Evolutionary conservation across 2,797 vertebrate species (phyloP).

Genomic region (Enteromius paludinosus): DNA sequence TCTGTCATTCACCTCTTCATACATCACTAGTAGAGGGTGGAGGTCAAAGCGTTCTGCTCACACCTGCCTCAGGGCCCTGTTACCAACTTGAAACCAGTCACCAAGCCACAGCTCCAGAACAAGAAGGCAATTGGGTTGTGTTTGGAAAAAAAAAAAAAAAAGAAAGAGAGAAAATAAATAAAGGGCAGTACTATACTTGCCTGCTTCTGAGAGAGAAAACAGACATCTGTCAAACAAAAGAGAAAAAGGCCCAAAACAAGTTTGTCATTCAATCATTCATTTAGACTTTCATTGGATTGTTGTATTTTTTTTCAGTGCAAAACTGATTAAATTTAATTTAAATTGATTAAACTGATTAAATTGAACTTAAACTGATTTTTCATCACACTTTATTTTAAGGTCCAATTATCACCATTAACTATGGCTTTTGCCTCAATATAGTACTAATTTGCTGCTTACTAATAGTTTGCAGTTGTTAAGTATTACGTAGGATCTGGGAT

Average conservation of each 20-base stretch:
- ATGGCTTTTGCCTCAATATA: not conserved
- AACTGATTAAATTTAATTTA: no score
- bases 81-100: conserved; percentile 32
- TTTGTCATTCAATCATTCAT: no score
- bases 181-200: not conserved
- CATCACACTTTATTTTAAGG: not conserved
- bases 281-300: not conserved
- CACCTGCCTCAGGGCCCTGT: conserved; percentile 36
- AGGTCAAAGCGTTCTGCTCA: conserved; percentile 43
- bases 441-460: not conserved
- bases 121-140: conserved; percentile 23
- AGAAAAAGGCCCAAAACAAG: not conserved
- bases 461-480: not conserved
- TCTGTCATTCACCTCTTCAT: conserved; percentile 56
- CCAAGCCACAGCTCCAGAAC: conserved; percentile 36
- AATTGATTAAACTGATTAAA: no score
- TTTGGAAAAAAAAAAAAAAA: not conserved
- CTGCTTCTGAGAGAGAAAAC: not conserved
- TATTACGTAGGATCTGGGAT: not conserved
- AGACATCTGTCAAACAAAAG: conserved; percentile 21
- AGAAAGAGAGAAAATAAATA: not conserved
- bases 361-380: not conserved
- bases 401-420: not conserved
- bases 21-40: conserved; percentile 42
- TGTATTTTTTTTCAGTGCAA: not conserved